phyloP scores from a whole-genome alignment of 2,797 vertebrate genomes.

The Mus caroli region DNA sequence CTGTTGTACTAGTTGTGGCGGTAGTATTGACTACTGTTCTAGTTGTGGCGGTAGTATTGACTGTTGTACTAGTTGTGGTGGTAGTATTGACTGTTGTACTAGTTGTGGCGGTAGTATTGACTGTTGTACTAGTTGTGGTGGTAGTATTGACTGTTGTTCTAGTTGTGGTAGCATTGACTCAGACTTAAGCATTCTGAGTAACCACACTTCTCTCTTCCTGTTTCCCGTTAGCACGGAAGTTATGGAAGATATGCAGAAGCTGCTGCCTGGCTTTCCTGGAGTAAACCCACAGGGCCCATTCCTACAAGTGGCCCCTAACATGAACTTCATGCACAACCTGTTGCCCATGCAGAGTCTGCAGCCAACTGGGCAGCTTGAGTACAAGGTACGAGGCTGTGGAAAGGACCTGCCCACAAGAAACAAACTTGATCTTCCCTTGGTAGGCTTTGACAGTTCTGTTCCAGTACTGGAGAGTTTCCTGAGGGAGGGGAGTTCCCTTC shows the following conservation, averaged over 20 bases:
- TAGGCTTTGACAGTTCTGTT: not conserved
- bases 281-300: constrained; percentile 94
- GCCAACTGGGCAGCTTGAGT: constrained; percentile 96
- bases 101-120: too few relatives aligned
- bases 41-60: too few relatives aligned
- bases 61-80: too few relatives aligned
- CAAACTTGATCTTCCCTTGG: not conserved
- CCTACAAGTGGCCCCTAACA: constrained; percentile 92
- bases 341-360: constrained; percentile 97
- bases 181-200: not conserved
- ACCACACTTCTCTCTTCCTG: constrained; percentile 38
- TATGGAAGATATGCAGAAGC: constrained; percentile 96
- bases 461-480: not conserved
- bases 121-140: too few relatives aligned
- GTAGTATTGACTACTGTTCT: too few relatives aligned
- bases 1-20: too few relatives aligned
- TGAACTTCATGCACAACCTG: constrained; percentile 94
- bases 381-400: constrained; percentile 93
- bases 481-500: not conserved
- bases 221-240: constrained; percentile 93
- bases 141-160: too few relatives aligned
- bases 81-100: too few relatives aligned
- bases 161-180: too few relatives aligned
- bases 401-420: constrained; percentile 7
- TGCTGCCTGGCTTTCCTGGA: constrained; percentile 95